phyloP scores from a whole-genome alignment of 53 echinoderm and acorn worm species.

The Pentamera pediparva region DNA sequence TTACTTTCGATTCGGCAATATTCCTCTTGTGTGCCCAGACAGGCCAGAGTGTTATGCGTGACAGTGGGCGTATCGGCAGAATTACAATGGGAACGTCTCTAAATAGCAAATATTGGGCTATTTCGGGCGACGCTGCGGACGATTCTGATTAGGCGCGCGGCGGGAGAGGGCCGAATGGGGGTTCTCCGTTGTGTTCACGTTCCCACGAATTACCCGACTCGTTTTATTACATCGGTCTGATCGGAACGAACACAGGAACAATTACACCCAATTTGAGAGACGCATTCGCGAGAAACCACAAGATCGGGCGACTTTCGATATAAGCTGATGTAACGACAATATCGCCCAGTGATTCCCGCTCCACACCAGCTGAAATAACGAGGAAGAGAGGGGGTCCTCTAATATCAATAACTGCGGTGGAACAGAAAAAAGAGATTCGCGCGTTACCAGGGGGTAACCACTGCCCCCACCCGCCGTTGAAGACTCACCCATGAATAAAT shows the following conservation, averaged over 20 bases:
- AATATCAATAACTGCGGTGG: too few species aligned
- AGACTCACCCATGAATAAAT: too few species aligned
- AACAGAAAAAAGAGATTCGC: too few species aligned
- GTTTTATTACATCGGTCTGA: constrained; percentile 16
- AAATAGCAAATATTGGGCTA: constrained; percentile 16
- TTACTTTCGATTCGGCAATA: too few species aligned
- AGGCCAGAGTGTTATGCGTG: too few species aligned
- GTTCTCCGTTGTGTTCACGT: constrained; percentile 2
- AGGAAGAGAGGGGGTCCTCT: background rate
- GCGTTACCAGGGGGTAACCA: too few species aligned
- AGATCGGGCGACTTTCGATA: background rate
- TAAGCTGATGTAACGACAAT: background rate
- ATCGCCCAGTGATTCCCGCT: background rate
- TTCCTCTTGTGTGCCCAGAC: too few species aligned
- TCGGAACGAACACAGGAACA: constrained; percentile 22
- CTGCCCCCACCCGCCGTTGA: too few species aligned
- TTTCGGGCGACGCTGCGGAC: constrained; percentile 6
- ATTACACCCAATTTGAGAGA: constrained; percentile 24
- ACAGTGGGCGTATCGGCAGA: background rate
- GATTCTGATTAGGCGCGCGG: constrained; percentile 16
- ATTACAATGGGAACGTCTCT: constrained; percentile 11
- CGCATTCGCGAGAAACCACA: constrained; percentile 22
- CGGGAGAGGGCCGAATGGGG: constrained; percentile 21
- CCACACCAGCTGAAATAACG: background rate
- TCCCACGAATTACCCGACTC: constrained; percentile 21